Conservation (phyloP, 2,797 vertebrate species). For the Macrochelys suwanniensis region DNA sequence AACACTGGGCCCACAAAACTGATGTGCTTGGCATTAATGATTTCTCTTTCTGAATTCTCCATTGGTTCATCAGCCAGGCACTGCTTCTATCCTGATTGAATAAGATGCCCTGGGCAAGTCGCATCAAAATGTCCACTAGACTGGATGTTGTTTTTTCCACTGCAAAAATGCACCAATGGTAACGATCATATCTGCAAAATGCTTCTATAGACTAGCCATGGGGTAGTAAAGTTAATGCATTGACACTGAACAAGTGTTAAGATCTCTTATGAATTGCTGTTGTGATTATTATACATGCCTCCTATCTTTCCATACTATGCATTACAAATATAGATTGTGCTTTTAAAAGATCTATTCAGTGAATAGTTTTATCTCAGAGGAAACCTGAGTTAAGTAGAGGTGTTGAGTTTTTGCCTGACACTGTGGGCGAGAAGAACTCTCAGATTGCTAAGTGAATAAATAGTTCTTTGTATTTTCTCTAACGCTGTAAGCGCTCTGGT, state of each 20-base stretch:
- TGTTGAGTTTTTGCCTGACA: constrained; percentile 42
- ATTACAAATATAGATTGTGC: constrained; percentile 28
- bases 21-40: constrained; percentile 43
- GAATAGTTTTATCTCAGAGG: constrained; percentile 13
- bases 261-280: background rate
- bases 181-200: background rate
- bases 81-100: constrained; percentile 64
- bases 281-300: background rate
- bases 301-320: constrained; percentile 8
- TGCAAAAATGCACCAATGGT: constrained; percentile 5
- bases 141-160: constrained; percentile 6
- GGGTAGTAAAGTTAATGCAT: constrained; percentile 28
- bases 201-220: background rate
- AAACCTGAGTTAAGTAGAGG: constrained; percentile 46
- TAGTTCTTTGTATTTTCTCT: constrained; percentile 41
- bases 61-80: constrained; percentile 45
- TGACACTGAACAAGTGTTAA: background rate
- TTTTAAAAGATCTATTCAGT: constrained; percentile 20
- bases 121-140: constrained; percentile 2
- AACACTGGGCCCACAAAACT: constrained; percentile 34
- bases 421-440: constrained; percentile 17
- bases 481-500: background rate
- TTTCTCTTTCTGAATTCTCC: constrained; percentile 44
- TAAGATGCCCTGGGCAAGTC: constrained; percentile 56
- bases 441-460: constrained; percentile 58